Evolutionary conservation across 2,113 vertebrate genomes (phyloP).

Genomic region (Limnothrissa miodon): DNA sequence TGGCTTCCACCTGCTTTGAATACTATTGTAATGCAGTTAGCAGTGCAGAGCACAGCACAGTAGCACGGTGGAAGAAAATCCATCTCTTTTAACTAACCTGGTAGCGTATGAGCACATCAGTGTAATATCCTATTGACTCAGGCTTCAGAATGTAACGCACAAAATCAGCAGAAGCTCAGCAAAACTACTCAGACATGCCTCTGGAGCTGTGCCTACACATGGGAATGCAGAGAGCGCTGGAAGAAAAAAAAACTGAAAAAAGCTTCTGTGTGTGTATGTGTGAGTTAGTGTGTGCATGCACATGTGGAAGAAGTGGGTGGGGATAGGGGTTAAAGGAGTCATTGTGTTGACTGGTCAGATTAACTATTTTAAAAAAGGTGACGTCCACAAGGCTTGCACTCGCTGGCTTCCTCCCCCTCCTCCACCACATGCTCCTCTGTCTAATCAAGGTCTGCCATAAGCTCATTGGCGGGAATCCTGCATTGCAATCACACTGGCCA

Average conservation of each 20-base stretch:
- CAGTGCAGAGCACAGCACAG: not conserved
- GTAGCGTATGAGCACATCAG: not conserved
- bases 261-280: not conserved
- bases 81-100: not conserved
- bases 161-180: too few relatives aligned
- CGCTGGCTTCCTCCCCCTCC: slow-evolving; percentile 1
- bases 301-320: slow-evolving; percentile 35
- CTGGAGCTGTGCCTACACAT: not conserved
- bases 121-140: not conserved
- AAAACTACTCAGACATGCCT: not conserved
- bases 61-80: not conserved
- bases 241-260: slow-evolving; percentile 46
- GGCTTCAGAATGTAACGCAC: too few relatives aligned
- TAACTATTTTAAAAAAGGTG: slow-evolving; percentile 73
- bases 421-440: slow-evolving; percentile 38
- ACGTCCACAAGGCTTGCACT: slow-evolving; percentile 46
- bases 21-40: not conserved
- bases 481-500: slow-evolving; percentile 47
- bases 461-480: slow-evolving; percentile 48
- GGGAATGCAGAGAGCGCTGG: not conserved
- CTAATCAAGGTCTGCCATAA: slow-evolving; percentile 53
- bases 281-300: not conserved
- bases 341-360: slow-evolving; percentile 70
- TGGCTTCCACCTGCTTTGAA: not conserved
- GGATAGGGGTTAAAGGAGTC: slow-evolving; percentile 59